phyloP scores from a whole-genome alignment of 2,797 vertebrate genomes.

The Avahi laniger region DNA sequence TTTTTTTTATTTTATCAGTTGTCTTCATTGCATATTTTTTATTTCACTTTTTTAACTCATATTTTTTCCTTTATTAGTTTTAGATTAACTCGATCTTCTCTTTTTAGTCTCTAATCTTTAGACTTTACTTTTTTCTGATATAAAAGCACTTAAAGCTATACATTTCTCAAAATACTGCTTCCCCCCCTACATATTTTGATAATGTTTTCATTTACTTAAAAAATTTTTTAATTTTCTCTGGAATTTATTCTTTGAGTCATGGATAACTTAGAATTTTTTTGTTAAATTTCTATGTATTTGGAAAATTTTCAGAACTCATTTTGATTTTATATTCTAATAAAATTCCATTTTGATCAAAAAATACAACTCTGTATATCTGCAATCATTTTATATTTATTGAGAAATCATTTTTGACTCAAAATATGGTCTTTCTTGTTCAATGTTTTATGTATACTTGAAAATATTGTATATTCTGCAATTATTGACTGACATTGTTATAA shows the following conservation, averaged over 20 bases:
- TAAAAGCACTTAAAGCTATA: background rate
- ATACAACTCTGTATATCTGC: background rate
- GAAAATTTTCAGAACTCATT: background rate
- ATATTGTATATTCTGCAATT: background rate
- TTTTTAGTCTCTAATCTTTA: background rate
- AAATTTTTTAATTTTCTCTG: background rate
- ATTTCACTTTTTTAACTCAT: background rate
- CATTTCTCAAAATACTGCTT: background rate
- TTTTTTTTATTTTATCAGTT: background rate
- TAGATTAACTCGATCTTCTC: background rate
- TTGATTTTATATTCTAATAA: background rate
- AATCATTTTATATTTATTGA: background rate
- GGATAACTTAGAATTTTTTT: background rate
- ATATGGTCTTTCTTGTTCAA: background rate
- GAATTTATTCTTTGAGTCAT: background rate
- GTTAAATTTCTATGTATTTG: background rate
- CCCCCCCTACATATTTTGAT: background rate
- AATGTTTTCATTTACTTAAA: background rate
- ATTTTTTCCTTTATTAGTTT: background rate
- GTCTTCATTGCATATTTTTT: background rate
- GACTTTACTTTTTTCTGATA: background rate
- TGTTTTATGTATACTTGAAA: background rate
- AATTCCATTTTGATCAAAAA: background rate
- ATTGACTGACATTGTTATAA: background rate
- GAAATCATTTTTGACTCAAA: background rate